phyloP scores from a whole-genome alignment of 2,797 vertebrate genomes.

The Ciconia nigra region DNA sequence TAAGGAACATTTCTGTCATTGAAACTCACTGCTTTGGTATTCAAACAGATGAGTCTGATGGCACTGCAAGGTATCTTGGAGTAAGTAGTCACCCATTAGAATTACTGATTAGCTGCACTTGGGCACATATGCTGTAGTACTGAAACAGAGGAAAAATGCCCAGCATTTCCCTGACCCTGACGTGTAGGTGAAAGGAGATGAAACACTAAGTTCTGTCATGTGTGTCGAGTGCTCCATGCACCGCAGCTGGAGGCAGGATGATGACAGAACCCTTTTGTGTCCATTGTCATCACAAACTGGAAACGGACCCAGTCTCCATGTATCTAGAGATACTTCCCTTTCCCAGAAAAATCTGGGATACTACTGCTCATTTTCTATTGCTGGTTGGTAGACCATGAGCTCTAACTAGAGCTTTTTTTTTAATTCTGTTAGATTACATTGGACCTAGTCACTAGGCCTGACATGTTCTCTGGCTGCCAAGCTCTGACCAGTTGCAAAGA shows the following conservation, averaged over 20 bases:
- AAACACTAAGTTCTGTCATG: background rate
- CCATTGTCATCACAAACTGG: background rate
- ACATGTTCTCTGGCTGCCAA: background rate
- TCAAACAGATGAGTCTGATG: background rate
- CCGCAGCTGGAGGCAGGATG: background rate
- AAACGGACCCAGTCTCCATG: background rate
- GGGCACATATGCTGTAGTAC: background rate
- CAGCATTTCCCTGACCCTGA: background rate
- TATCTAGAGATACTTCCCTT: background rate
- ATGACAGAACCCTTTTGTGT: background rate
- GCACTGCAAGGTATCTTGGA: background rate
- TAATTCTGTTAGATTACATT: fast-evolving
- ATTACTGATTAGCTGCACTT: conserved; percentile 14
- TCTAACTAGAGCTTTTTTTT: background rate
- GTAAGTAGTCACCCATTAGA: background rate
- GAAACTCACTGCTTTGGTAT: background rate
- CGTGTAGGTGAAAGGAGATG: background rate
- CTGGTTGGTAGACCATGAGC: background rate
- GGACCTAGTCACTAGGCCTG: background rate
- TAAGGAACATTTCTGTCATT: background rate
- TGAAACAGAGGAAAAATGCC: background rate
- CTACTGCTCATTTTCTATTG: background rate
- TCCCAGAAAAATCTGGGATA: background rate
- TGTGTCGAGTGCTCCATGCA: background rate
- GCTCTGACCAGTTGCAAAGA: background rate